Evolutionary conservation across 2,113 vertebrate genomes (phyloP), one percentile per base, ranked within the genome.

Genomic region (Spea multiplicata): DNA sequence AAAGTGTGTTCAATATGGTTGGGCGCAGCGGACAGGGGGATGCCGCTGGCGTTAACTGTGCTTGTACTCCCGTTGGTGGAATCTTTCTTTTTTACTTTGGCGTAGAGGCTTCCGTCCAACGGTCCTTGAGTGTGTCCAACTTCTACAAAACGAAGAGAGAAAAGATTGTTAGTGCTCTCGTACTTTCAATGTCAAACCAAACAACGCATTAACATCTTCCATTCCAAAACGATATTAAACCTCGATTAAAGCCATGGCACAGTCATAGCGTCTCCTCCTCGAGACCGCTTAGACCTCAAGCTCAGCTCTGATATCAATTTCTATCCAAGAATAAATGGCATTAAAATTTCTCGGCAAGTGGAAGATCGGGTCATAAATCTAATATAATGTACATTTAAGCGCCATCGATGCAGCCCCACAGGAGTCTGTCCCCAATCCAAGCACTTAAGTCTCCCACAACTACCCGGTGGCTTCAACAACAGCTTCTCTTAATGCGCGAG

Each of bases 51-150:
- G 4, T 90, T 93, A 75, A 94, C 88, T 0, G 92, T 82, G n/a
- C 90, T 92, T 0, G 94, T 85, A 80, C 90, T 91, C 79, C 89
- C 89, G 88, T 92, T 88, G 44, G 94, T 80, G 7, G 94, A 97
- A 71, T 98, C 95, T 90, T 99, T 99, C 92, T 99, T 99, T 84
- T 97, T 96, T 82, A 99, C 97, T 87, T 98, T 97, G 87, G 97
- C 97, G 5, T 99, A 99, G 76, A 99, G 94, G 86, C 97, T 99
- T 83, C 97, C 97, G 0, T 99, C 97, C 85, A 99, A 88, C 0
- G 97, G 97, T 47, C 97, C 97, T 89, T 99, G 91, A 0, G 96
- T 99, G 85, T 99, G 97, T 82, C 95, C 94, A 81, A 96, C 95
- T 81, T 97, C 95, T 97, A 84, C 92, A 91, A 81, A 83, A 83